These are phyloP conservation scores for Sogatella furcifera DNA, from an alignment of 1,140 invertebrate genomes.

Conservation along the genomic window DNA sequence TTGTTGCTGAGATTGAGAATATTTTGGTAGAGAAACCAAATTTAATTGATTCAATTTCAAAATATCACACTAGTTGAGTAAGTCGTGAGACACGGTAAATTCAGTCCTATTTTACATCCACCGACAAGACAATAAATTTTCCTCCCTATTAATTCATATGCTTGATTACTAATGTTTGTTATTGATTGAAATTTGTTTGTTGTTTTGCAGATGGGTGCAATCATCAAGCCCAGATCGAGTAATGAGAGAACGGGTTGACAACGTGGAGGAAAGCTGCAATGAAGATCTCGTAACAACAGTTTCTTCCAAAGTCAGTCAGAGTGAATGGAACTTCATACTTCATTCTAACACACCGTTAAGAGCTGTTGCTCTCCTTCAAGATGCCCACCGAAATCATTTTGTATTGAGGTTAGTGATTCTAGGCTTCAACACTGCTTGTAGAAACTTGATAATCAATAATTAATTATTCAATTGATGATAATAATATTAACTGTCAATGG, in stretches of 20 bases:
- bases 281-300: slow-evolving; percentile 49
- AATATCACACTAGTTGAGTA: too few relatives aligned
- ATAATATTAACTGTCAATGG: too few relatives aligned
- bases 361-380: slow-evolving; percentile 57
- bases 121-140: too few relatives aligned
- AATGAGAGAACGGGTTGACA: slow-evolving; percentile 45
- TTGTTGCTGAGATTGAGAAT: too few relatives aligned
- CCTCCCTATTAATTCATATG: too few relatives aligned
- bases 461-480: too few relatives aligned
- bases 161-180: background rate
- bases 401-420: slow-evolving; percentile 35
- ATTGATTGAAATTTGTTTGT: background rate
- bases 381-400: slow-evolving; percentile 62
- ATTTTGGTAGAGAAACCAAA: too few relatives aligned
- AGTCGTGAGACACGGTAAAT: too few relatives aligned
- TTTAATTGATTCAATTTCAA: too few relatives aligned
- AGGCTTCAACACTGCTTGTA: too few relatives aligned
- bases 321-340: slow-evolving; percentile 55
- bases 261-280: slow-evolving; percentile 46
- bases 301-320: slow-evolving; percentile 51
- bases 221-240: slow-evolving; percentile 43
- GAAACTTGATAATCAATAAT: too few relatives aligned
- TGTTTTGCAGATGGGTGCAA: slow-evolving; percentile 38
- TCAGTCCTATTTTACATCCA: too few relatives aligned
- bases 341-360: slow-evolving; percentile 36